Evolutionary conservation across 2,797 vertebrate species (phyloP), one percentile per base, ranked within the genome.

Genomic region (Pteropus rufus): DNA sequence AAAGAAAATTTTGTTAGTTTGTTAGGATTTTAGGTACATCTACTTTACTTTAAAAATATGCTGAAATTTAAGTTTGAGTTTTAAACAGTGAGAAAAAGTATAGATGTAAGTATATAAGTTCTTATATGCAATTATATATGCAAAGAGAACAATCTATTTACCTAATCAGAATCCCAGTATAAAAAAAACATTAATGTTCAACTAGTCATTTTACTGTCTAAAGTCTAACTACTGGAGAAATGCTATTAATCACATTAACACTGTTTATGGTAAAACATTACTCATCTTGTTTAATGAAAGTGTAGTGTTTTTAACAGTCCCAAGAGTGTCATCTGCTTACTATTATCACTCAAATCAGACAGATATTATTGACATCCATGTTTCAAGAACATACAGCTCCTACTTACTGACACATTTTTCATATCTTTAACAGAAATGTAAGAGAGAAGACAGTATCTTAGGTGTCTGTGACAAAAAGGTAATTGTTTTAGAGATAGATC

Each of bases 241-340:
- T 67, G 44, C 24, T 83, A 81, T 93, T 97, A 92, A 96, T 98
- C 60, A 79, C 52, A 77, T 95, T 95, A 97, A 96, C 24, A 62
- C 36, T 49, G 76, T 44, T 95, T 77, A 49, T 54, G 31, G 39
- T 29, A 44, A 95, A 96, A 69, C 46, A 93, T 93, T 94, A 81
- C 11, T 97, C 73, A 95, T 83, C 56, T 89, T 52, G 23, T 96
- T 87, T 94, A 80, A 96, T 88, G 34, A 85, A 94, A 93, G 29
- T 94, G 26, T 70, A 80, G 73, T 52, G 29, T 60, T 91, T 97
- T 85, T 60, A 19, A 65, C 58, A 94, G 8, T 91, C 60, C 87
- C 70, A 34, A 64, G 88, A 83, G 67, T 84, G 19, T 65, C 81
- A 89, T 82, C 52, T 89, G 65, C 93, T 89, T 91, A 69, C 1